Evolutionary conservation across 2,113 vertebrate species (phyloP), one percentile per base, ranked within the genome.

Genomic region (Empidonax alnorum): DNA sequence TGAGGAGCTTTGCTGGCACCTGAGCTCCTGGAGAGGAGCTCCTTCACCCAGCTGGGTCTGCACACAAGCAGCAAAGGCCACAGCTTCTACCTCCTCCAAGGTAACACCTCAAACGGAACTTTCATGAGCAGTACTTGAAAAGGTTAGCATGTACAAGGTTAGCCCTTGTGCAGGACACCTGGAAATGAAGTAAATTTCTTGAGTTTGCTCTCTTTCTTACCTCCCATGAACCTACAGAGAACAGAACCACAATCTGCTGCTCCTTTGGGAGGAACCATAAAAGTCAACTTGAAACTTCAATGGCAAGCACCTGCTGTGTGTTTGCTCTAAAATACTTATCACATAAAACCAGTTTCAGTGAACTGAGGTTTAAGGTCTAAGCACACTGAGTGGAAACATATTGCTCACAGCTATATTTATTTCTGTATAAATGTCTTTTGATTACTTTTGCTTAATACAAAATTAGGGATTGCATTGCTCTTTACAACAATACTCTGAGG

Each of bases 361-460:
- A 22, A 87, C 87, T 91, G 78, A 87, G 46, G 68, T 92, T 96
- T 85, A 71, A 94, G 82, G 78, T 74, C 39, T 79, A 73, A 89
- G 44, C 73, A 87, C 55, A 82, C 27, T 31, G 59, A 71, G 82
- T 80, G 17, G 65, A 93, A 94, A 90, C 82, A 97, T 72, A 87
- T 92, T 95, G 83, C 44, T 84, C 94, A 71, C 47, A 68, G 66
- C 69, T 92, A 84, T 87, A 50, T 79, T 90, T 87, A 80, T 74
- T 94, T 93, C 39, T 90, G 15, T 72, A 94, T 80, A 78, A 96
- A 66, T 2, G 33, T 74, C 65, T 91, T 95, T 82, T 94, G 85
- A 90, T 96, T 95, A 89, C 72, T 93, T 96, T 79, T 88, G 39
- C 78, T 79, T 93, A 92, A 84, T 75, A 69, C 9, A 83, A 72